A percentile compares a stretch with the other conserved stretches of the same genome.
phyloP scores from a whole-genome alignment of 2,888 invertebrate genomes.

The Seira ritae region DNA sequence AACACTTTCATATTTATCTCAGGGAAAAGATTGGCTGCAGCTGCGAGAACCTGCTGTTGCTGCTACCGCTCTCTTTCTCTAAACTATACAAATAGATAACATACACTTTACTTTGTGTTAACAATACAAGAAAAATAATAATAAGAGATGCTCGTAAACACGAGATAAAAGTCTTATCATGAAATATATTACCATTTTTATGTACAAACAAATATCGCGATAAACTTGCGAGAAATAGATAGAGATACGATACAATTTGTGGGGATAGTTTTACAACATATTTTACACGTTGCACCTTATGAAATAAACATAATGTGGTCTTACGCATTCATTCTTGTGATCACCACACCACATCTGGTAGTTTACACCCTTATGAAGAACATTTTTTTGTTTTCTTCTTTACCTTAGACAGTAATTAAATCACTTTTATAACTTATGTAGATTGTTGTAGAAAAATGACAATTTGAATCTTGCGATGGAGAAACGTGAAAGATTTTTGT shows the following conservation, averaged over 20 bases:
- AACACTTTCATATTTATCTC: constrained; percentile 1
- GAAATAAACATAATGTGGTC: too few relatives aligned
- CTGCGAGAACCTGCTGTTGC: constrained; percentile 27
- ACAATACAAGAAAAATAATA: constrained; percentile 2
- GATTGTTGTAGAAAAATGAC: too few relatives aligned
- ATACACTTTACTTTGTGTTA: background rate
- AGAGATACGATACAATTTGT: background rate
- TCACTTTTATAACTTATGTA: too few relatives aligned
- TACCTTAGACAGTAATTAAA: too few relatives aligned
- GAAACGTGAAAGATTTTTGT: too few relatives aligned
- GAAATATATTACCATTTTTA: constrained; percentile 12
- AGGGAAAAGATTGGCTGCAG: constrained; percentile 32
- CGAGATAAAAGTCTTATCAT: constrained; percentile 6
- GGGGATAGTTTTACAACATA: too few relatives aligned
- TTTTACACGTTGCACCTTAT: too few relatives aligned
- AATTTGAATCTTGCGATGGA: too few relatives aligned
- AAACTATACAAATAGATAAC: background rate
- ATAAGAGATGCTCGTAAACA: background rate
- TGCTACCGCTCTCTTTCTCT: constrained; percentile 27
- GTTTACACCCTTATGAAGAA: too few relatives aligned
- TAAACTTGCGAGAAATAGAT: background rate
- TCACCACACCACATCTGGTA: too few relatives aligned
- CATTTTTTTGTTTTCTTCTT: too few relatives aligned
- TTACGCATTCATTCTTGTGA: too few relatives aligned
- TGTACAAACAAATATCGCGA: constrained; percentile 11